A percentile compares a stretch with the other conserved stretches of the same genome.
Conservation (phyloP, 2,888 invertebrate species). For the Tetragonula carbonaria region DNA sequence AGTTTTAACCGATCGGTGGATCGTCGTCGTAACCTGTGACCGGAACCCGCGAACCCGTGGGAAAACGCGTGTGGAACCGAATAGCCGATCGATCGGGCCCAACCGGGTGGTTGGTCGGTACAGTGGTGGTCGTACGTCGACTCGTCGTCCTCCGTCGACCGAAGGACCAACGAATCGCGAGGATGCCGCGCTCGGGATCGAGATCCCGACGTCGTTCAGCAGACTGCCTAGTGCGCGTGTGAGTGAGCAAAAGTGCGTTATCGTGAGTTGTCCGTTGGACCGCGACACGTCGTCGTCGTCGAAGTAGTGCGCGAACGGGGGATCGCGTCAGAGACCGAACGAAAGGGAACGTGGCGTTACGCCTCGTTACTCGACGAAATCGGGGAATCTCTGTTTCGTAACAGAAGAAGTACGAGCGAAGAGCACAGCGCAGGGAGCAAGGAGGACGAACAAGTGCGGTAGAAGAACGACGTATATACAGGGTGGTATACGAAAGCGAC, state of each 20-base stretch:
- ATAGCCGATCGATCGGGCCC: neutral
- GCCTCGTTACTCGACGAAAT: too few relatives aligned
- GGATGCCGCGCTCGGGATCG: constrained; percentile 27
- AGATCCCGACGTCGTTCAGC: neutral
- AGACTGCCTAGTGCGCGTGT: constrained; percentile 58
- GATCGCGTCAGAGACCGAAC: neutral
- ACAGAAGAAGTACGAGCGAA: too few relatives aligned
- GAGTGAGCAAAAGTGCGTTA: constrained; percentile 51
- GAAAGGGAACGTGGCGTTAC: too few relatives aligned
- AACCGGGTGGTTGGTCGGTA: too few relatives aligned
- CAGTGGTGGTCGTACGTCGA: too few relatives aligned
- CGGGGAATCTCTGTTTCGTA: neutral
- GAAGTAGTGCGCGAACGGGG: neutral
- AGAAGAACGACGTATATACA: too few relatives aligned
- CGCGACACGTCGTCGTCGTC: neutral
- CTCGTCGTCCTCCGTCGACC: neutral
- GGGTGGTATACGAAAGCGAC: too few relatives aligned
- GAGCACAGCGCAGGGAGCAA: too few relatives aligned
- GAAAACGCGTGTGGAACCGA: neutral
- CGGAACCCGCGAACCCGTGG: neutral
- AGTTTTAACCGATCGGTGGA: neutral
- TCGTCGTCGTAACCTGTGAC: neutral
- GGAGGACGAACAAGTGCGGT: too few relatives aligned
- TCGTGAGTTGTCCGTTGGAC: constrained; percentile 5
- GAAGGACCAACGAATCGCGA: neutral